phyloP scores from a whole-genome alignment of 2,888 invertebrate species.

The Pachydiplax longipennis region DNA sequence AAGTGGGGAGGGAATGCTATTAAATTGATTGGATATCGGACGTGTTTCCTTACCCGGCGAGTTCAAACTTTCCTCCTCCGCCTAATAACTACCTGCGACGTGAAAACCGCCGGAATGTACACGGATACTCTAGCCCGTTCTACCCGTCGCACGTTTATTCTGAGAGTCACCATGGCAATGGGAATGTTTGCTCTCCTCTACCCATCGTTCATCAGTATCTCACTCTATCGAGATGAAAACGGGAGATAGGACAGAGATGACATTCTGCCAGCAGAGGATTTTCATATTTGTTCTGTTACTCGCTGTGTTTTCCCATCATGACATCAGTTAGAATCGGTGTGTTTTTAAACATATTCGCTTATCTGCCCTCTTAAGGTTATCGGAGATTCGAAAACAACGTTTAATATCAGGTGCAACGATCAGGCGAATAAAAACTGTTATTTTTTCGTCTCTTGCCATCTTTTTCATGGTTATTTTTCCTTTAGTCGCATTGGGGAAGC shows the following conservation, averaged over 20 bases:
- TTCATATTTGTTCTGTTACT: not conserved
- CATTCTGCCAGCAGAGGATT: not conserved
- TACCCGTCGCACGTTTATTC: not conserved
- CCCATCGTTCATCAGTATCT: not conserved
- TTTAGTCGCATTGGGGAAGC: not conserved
- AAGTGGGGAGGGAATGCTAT: not conserved
- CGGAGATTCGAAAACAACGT: too few species aligned
- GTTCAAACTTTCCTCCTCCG: slow-evolving; percentile 3
- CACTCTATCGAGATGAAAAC: not conserved
- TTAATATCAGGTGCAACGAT: too few species aligned
- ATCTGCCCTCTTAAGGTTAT: too few species aligned
- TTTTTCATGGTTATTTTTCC: not conserved
- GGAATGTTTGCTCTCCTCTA: not conserved
- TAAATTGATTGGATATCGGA: slow-evolving; percentile 23
- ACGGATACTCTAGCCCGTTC: not conserved
- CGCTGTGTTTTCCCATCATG: not conserved
- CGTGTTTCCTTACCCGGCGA: slow-evolving; percentile 14
- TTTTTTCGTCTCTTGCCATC: not conserved
- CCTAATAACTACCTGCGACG: not conserved
- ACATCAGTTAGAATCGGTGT: not conserved
- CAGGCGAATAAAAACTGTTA: too few species aligned
- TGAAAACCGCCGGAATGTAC: not conserved
- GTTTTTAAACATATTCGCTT: not conserved
- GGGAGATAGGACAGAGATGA: not conserved
- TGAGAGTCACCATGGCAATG: not conserved